Evolutionary conservation across 2,888 invertebrate genomes (phyloP).

Genomic region (Acanthopleura granulata): DNA sequence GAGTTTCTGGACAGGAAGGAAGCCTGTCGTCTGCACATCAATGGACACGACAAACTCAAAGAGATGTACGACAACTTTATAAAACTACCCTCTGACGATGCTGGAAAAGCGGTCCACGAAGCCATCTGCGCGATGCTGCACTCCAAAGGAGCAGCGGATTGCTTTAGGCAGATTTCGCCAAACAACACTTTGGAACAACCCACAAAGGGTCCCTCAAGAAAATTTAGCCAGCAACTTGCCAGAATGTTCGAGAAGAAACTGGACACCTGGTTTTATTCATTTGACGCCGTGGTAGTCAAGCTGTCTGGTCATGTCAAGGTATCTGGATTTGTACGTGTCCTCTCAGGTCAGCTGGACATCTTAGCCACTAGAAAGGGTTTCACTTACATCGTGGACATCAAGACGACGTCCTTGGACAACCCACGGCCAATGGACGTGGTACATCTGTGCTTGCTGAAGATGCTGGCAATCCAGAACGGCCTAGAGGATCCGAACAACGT

Average conservation of each 20-base stretch:
- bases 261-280: constrained; percentile 51
- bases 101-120: constrained; percentile 49
- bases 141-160: constrained; percentile 49
- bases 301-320: constrained; percentile 57
- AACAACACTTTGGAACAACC: neutral
- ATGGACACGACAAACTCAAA: constrained; percentile 49
- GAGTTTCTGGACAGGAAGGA: constrained; percentile 47
- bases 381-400: constrained; percentile 47
- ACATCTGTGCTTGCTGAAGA: constrained; percentile 54
- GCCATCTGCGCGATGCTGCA: constrained; percentile 44
- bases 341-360: constrained; percentile 51
- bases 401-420: constrained; percentile 52
- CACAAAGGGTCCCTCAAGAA: neutral
- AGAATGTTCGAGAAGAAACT: constrained; percentile 53
- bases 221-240: constrained; percentile 48
- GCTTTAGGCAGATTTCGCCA: constrained; percentile 36
- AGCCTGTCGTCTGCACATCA: constrained; percentile 54
- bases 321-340: constrained; percentile 53
- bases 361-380: constrained; percentile 42
- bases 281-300: constrained; percentile 52
- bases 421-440: constrained; percentile 55
- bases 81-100: constrained; percentile 48
- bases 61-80: constrained; percentile 47
- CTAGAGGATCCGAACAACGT: constrained; percentile 45
- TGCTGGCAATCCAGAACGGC: constrained; percentile 55